Evolutionary conservation across 2,113 vertebrate genomes (phyloP).

Genomic region (Centropristis striata): DNA sequence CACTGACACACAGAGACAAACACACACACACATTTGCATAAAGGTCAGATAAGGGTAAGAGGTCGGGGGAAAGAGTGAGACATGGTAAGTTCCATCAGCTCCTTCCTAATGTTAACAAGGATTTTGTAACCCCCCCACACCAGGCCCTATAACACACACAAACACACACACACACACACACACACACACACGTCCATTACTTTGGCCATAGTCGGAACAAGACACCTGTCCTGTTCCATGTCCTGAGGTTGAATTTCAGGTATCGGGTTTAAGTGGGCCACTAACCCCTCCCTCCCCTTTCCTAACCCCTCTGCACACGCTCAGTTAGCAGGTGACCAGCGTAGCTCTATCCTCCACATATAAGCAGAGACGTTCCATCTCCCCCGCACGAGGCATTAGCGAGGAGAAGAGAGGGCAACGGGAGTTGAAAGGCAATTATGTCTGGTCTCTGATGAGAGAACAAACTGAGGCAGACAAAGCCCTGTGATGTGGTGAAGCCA

Average conservation of each 20-base stretch:
- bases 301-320: slow-evolving; percentile 37
- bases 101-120: slow-evolving; percentile 54
- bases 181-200: slow-evolving; percentile 40
- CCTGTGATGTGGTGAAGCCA: slow-evolving; percentile 78
- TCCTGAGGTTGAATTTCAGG: slow-evolving; percentile 70
- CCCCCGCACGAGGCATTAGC: slow-evolving; percentile 16
- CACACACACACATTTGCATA: slow-evolving; percentile 32
- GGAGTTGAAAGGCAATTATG: slow-evolving; percentile 70
- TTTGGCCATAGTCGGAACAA: slow-evolving; percentile 62
- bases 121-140: slow-evolving; percentile 51
- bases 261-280: slow-evolving; percentile 72
- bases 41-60: slow-evolving; percentile 61
- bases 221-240: slow-evolving; percentile 67
- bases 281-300: slow-evolving; percentile 3
- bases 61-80: slow-evolving; percentile 70
- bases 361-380: background rate
- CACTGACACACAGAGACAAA: background rate
- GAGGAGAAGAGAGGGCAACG: slow-evolving; percentile 39
- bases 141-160: slow-evolving; percentile 13
- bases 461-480: slow-evolving; percentile 69
- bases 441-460: slow-evolving; percentile 68
- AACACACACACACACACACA: slow-evolving; percentile 32
- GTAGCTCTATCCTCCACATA: slow-evolving; percentile 15
- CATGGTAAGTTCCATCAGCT: slow-evolving; percentile 55
- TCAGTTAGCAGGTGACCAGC: slow-evolving; percentile 47